Base-by-base conservation (phyloP, 2,113 vertebrate genomes). In the Semnornis frantzii region DNA sequence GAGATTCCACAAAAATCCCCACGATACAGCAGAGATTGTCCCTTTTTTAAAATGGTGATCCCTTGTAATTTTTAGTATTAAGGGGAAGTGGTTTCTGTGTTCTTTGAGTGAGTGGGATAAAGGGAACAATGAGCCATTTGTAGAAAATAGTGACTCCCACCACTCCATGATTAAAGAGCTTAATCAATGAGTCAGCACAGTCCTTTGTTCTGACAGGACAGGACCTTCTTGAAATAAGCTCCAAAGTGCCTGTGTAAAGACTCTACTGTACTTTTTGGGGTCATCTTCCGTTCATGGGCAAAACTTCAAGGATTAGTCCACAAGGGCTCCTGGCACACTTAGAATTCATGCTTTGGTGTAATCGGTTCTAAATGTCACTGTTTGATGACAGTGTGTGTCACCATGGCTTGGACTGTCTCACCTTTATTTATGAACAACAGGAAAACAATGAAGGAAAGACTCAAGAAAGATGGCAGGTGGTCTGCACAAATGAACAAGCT, bases 381-480 rank as follows among this genome's bases (percentile, higher is more conserved):
- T 3, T 39, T 44, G 31, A 12, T 31, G 28, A 80, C 66, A 55
- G 17, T 23, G 73, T 10, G 1, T 15, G 37, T 54, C 25, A n/a
- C 23, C 18, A 24, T 15, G 9, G 5, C 14, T 75, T 75, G 33
- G 12, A 27, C 15, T 87, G 33, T 76, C 23, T 30, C 48, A 72
- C 5, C 1, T 16, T 57, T 69, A 37, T 76, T 33, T 48, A 33
- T 39, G 24, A 82, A 57, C 34, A 28, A 31, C 15, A 73, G 25
- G 25, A 90, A 87, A 79, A 3, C 19, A 71, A 10, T 16, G 30
- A 13, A 44, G 6, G 13, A 42, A 65, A 66, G 70, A 60, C 6
- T 0, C 28, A 64, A 55, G 17, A 0, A 60, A 63, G 23, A 25
- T 39, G 46, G 6, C 34, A 74, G 46, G 16, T 2, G 0, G 13